Percentiles rank a stretch among this genome's conserved stretches.
Conservation (phyloP, 2,888 invertebrate genomes). For the Platycnemis pennipes region DNA sequence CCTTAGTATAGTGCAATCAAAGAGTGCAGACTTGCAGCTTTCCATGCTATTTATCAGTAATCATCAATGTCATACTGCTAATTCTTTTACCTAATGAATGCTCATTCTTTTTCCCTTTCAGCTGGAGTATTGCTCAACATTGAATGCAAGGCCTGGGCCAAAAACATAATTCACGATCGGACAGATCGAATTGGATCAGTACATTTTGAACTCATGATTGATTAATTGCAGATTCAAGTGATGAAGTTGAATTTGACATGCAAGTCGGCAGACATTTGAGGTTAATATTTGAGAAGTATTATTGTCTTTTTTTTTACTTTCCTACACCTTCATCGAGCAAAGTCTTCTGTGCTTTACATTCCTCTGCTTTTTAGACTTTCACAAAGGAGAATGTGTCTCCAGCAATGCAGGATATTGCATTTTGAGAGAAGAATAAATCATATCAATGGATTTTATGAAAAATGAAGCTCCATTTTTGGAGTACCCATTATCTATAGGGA, state of each 20-base stretch:
- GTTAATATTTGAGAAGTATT: conserved; percentile 60
- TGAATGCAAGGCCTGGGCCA: conserved; percentile 78
- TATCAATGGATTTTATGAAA: not conserved
- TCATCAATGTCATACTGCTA: too few species aligned
- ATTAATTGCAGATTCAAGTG: conserved; percentile 75
- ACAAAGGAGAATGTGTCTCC: conserved; percentile 37
- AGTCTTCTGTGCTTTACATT: conserved; percentile 61
- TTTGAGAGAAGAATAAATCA: conserved; percentile 25
- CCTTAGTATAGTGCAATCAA: too few species aligned
- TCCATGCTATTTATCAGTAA: too few species aligned
- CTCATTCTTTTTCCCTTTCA: conserved; percentile 70
- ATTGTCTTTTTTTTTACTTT: conserved; percentile 37
- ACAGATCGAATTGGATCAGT: conserved; percentile 78
- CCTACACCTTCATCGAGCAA: conserved; percentile 28
- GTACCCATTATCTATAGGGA: not conserved
- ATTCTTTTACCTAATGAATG: too few species aligned
- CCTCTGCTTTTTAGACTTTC: conserved; percentile 57
- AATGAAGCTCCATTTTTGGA: conserved; percentile 2
- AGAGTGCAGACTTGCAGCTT: too few species aligned
- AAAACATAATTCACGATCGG: conserved; percentile 78
- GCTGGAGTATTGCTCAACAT: conserved; percentile 77
- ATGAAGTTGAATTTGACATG: conserved; percentile 26
- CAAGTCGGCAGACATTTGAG: conserved; percentile 34
- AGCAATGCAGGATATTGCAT: conserved; percentile 29
- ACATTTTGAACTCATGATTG: conserved; percentile 80